These are phyloP conservation scores for Trissolcus brochymenae DNA, from an alignment of 2,888 invertebrate species.

Conservation along the genomic window DNA sequence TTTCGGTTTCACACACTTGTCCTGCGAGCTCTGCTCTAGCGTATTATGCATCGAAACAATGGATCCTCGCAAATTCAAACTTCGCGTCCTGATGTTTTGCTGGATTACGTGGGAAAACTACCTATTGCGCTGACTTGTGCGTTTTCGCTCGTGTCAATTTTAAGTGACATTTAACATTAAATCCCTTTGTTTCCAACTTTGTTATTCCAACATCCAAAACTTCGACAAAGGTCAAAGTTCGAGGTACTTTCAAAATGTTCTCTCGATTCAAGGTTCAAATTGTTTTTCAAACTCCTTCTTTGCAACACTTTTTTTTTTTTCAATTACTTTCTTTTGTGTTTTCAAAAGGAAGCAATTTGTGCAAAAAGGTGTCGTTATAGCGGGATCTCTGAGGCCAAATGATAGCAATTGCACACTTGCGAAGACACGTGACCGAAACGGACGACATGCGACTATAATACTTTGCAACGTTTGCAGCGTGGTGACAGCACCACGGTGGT, in stretches of 20 bases:
- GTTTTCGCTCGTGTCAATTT: slow-evolving; percentile 31
- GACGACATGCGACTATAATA: slow-evolving; percentile 68
- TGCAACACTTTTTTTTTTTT: too few relatives aligned
- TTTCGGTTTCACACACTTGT: slow-evolving; percentile 70
- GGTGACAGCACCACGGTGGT: slow-evolving; percentile 56
- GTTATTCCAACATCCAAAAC: not conserved
- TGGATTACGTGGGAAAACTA: slow-evolving; percentile 70
- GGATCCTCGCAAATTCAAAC: slow-evolving; percentile 60
- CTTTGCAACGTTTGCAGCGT: slow-evolving; percentile 64
- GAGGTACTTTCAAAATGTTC: too few relatives aligned
- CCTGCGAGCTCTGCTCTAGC: slow-evolving; percentile 57
- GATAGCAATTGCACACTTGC: slow-evolving; percentile 69
- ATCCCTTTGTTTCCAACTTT: slow-evolving; percentile 18
- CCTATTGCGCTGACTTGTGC: slow-evolving; percentile 30
- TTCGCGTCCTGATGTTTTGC: slow-evolving; percentile 62
- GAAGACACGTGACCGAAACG: slow-evolving; percentile 70
- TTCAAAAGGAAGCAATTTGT: slow-evolving; percentile 3
- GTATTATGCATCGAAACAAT: slow-evolving; percentile 71
- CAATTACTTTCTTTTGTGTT: not conserved
- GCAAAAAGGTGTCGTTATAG: slow-evolving; percentile 29
- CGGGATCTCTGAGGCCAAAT: slow-evolving; percentile 62
- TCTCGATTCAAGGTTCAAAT: too few relatives aligned
- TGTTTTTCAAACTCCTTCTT: too few relatives aligned
- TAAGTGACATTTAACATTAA: slow-evolving; percentile 21
- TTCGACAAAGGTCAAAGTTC: too few relatives aligned